phyloP scores from a whole-genome alignment of 2,113 vertebrate genomes.

The Psammodynastes pulverulentus region DNA sequence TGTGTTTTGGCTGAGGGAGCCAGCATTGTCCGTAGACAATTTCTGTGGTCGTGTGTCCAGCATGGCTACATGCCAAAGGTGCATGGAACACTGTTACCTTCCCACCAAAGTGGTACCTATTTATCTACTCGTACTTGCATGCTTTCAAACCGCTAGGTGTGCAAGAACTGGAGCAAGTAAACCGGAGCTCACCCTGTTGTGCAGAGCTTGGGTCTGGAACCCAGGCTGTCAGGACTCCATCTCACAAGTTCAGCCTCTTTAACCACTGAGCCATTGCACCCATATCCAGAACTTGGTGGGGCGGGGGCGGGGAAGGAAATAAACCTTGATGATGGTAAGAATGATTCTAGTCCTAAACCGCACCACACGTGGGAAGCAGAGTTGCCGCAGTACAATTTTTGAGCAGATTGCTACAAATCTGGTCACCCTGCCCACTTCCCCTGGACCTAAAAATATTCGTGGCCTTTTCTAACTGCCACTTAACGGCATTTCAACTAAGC shows the following conservation, averaged over 20 bases:
- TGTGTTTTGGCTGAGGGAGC: background rate
- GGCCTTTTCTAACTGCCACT: background rate
- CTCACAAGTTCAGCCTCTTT: too few species aligned
- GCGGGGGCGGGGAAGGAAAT: accelerated
- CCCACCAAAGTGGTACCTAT: background rate
- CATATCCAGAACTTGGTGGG: background rate
- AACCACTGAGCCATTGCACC: background rate
- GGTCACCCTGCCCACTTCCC: background rate
- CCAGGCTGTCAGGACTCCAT: too few species aligned
- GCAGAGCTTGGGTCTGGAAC: too few species aligned
- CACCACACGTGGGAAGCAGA: background rate
- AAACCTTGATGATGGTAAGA: background rate
- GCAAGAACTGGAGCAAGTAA: background rate
- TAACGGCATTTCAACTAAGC: background rate
- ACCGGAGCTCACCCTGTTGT: background rate
- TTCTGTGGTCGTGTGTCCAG: background rate
- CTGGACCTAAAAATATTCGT: background rate
- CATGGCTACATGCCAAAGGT: background rate
- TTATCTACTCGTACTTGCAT: background rate
- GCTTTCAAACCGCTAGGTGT: background rate
- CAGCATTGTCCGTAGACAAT: background rate
- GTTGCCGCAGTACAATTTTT: background rate
- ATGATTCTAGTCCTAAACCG: background rate
- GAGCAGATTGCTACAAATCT: background rate
- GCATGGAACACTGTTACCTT: background rate